Conservation (phyloP, 2,113 vertebrate species). For the Cavia porcellus region DNA sequence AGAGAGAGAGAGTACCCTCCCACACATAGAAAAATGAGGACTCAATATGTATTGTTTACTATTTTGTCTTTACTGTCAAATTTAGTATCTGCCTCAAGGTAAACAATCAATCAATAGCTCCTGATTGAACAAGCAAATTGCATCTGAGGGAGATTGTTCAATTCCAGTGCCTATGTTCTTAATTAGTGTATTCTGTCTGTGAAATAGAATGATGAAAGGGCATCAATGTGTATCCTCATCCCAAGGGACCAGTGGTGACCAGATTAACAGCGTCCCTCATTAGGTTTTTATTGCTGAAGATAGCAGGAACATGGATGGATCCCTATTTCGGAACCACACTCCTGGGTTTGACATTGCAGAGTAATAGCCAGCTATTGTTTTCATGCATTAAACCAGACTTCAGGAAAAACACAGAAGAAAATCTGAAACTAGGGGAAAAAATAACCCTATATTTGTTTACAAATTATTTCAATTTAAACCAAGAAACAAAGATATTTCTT, state of each 20-base stretch:
- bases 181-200: not conserved
- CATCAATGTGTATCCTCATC: not conserved
- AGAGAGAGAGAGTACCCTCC: no score
- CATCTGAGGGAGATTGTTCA: not conserved
- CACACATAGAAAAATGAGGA: not conserved
- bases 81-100: not conserved
- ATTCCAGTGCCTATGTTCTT: not conserved
- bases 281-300: not conserved
- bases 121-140: not conserved
- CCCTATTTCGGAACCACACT: not conserved
- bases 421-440: not conserved
- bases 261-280: not conserved
- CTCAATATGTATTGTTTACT: not conserved
- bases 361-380: not conserved
- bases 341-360: not conserved
- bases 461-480: conserved; percentile 71
- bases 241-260: not conserved
- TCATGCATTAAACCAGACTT: conserved; percentile 3
- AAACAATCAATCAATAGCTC: not conserved
- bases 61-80: not conserved
- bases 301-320: not conserved
- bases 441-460: conserved; percentile 48
- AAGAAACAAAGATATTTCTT: conserved; percentile 54
- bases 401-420: conserved; percentile 13
- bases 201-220: not conserved